These are phyloP conservation scores for Notocelia uddmanniana DNA, from an alignment of 2,888 invertebrate genomes.

Conservation along the genomic window DNA sequence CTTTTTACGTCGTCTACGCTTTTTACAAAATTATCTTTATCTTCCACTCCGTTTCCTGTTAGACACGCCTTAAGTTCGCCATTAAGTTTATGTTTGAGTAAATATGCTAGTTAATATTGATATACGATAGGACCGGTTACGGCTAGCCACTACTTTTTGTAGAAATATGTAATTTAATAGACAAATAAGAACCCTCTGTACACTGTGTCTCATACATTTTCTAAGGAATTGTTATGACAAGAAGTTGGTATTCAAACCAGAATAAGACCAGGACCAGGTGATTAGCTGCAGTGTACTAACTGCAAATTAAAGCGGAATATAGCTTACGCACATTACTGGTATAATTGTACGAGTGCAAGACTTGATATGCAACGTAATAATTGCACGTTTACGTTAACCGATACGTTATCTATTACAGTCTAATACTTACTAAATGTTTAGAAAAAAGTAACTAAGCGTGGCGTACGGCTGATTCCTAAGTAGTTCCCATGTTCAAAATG, in stretches of 20 bases:
- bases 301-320: conserved; percentile 28
- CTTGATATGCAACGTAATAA: conserved; percentile 35
- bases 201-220: conserved; percentile 12
- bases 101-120: conserved; percentile 39
- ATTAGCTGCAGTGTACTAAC: conserved; percentile 19
- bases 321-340: conserved; percentile 8
- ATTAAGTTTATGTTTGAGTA: conserved; percentile 45
- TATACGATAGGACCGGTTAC: conserved; percentile 29
- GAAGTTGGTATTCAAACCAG: conserved; percentile 25
- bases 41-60: conserved; percentile 65
- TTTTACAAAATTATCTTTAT: conserved; percentile 76
- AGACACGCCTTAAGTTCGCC: conserved; percentile 60
- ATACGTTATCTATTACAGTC: conserved; percentile 34
- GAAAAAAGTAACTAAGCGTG: conserved; percentile 32
- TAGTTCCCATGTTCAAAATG: conserved; percentile 13
- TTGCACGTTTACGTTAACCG: conserved; percentile 33
- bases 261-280: conserved; percentile 23
- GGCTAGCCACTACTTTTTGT: conserved; percentile 21
- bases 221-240: conserved; percentile 13
- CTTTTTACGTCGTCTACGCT: conserved; percentile 61
- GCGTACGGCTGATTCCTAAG: conserved; percentile 10
- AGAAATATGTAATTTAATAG: conserved; percentile 22
- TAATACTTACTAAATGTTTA: conserved; percentile 37
- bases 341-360: conserved; percentile 34
- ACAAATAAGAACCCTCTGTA: conserved; percentile 21